Evolutionary conservation across 2,888 invertebrate species (phyloP), one percentile per base, ranked within the genome.

Genomic region (Polydrusus cervinus): DNA sequence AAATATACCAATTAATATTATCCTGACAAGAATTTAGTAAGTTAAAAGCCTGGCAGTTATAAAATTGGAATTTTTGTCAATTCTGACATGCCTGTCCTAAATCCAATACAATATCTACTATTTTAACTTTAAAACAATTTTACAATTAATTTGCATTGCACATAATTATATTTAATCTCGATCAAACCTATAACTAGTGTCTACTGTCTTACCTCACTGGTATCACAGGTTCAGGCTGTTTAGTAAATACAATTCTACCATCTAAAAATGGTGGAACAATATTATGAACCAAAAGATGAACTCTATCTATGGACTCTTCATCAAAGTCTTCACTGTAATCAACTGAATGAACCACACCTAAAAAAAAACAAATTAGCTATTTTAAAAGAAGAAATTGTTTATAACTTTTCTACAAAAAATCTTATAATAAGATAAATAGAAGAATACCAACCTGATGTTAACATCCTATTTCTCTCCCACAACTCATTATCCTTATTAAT

Each of bases 201-300:
- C 34, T 34, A 34, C 9, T 7, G 34, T 34, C 9, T 83, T 84
- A 90, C 90, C 90, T 90, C 38, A 97, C 96, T 13, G 99, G 99
- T 83, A 99, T 93, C n/a, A 99, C 97, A 0, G 99, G 99, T 85
- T 99, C 98, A 0, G 97, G 97, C 86, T 99, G 99, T 84, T 99
- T 99, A 0, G 99, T 99, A 87, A 99, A 99, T 0, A 99, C 98
- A 80, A 99, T 99, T 70, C 99, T 90, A 0, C 99, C 99, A 87
- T 99, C 99, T 2, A 99, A 89, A 88, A 99, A 99, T 0, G 99
- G 99, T 0, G 99, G 99, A 8, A 99, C 96, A 73, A 99, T 97
- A 85, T 99, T 99, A 87, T 98, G 98, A 0, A 99, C 99, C 8
- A 99, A 88, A 16, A 99, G 89, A 88, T 99, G 98, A 0, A 99